Evolutionary conservation across 2,888 invertebrate genomes (phyloP).

Genomic region (Orthonychiurus folsomi): DNA sequence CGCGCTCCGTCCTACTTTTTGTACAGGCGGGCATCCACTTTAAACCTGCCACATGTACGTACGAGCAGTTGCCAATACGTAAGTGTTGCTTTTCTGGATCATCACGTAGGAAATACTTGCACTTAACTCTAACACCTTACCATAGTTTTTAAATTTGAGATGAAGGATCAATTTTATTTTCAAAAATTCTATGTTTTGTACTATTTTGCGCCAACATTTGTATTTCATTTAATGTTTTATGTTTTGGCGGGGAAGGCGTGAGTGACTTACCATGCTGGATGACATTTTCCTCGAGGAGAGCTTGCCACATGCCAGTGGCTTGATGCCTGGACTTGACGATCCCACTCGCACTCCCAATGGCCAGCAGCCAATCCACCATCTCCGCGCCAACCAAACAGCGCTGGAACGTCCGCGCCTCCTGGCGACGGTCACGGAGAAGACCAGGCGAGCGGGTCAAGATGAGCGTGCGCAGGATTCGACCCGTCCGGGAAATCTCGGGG

Average conservation of each 20-base stretch:
- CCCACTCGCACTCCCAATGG: conserved; percentile 48
- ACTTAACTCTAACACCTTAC: too few relatives aligned
- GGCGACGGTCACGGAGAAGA: conserved; percentile 55
- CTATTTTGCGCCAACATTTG: too few relatives aligned
- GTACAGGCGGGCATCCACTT: too few relatives aligned
- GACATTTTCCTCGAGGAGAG: conserved; percentile 67
- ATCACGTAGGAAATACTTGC: too few relatives aligned
- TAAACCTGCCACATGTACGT: too few relatives aligned
- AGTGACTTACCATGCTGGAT: conserved; percentile 59
- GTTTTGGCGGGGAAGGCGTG: background rate
- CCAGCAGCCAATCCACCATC: conserved; percentile 69
- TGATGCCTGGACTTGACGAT: conserved; percentile 50
- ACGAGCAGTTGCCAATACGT: too few relatives aligned
- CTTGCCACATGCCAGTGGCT: conserved; percentile 76
- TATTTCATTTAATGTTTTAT: too few relatives aligned
- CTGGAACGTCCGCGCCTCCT: conserved; percentile 44
- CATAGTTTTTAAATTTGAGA: too few relatives aligned
- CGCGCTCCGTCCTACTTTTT: too few relatives aligned
- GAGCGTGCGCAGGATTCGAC: conserved; percentile 60
- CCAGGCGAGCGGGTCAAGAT: conserved; percentile 55
- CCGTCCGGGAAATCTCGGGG: conserved; percentile 57
- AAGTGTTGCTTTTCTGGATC: too few relatives aligned
- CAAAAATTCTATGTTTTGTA: too few relatives aligned
- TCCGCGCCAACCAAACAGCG: conserved; percentile 61
- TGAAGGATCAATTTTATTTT: too few relatives aligned